These are phyloP conservation scores for Diadophis punctatus DNA, from an alignment of 2,113 vertebrate genomes.

Conservation along the genomic window DNA sequence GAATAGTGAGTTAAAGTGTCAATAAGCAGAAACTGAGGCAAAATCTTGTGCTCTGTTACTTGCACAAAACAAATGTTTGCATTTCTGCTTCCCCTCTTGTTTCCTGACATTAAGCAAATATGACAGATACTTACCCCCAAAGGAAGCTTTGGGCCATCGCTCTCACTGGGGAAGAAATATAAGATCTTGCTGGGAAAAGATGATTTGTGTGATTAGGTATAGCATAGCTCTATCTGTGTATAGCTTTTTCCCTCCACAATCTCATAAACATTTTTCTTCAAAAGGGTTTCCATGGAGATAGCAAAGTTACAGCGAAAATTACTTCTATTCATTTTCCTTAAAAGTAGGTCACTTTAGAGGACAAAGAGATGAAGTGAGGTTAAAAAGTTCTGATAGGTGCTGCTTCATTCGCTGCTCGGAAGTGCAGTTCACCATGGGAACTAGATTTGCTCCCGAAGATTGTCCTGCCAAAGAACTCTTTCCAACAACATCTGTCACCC, in stretches of 20 bases:
- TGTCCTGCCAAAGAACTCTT: neutral
- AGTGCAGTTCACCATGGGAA: neutral
- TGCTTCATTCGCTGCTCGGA: neutral
- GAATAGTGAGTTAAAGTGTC: neutral
- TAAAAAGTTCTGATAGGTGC: neutral
- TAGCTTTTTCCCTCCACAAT: conserved; percentile 8
- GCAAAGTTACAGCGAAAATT: conserved; percentile 22
- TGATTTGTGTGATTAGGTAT: neutral
- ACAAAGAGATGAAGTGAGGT: neutral
- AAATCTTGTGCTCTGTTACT: neutral
- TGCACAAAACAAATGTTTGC: neutral
- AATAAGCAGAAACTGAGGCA: neutral
- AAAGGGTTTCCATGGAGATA: conserved; percentile 23
- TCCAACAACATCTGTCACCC: neutral
- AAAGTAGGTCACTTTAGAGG: neutral
- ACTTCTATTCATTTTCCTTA: conserved; percentile 15
- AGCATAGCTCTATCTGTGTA: neutral
- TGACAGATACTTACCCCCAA: neutral
- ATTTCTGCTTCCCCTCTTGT: neutral
- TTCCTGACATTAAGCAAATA: conserved; percentile 20
- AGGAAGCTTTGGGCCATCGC: neutral
- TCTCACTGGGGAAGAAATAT: neutral
- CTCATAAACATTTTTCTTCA: conserved; percentile 24
- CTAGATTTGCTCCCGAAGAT: neutral
- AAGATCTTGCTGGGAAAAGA: neutral